Conservation (phyloP, 2,888 invertebrate genomes). For the Ennomos quercinarius region DNA sequence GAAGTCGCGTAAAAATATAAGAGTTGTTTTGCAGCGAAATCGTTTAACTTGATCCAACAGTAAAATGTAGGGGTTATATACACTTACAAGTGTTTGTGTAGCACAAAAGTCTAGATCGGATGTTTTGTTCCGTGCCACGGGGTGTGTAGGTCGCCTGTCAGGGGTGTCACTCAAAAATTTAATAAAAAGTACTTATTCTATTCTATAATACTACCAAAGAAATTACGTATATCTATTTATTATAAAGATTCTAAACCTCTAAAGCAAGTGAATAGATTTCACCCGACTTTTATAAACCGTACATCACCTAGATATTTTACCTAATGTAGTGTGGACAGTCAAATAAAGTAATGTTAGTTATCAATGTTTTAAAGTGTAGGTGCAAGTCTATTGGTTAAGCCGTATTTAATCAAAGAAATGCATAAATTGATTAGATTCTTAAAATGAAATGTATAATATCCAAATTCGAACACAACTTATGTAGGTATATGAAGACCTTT, state of each 20-base stretch:
- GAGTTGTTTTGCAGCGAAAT: slow-evolving; percentile 6
- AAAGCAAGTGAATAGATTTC: too few relatives aligned
- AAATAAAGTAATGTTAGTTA: too few relatives aligned
- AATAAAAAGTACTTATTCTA: too few relatives aligned
- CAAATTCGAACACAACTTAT: slow-evolving; percentile 1
- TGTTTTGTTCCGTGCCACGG: slow-evolving; percentile 42
- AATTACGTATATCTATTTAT: neutral
- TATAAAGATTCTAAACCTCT: too few relatives aligned
- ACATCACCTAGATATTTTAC: too few relatives aligned
- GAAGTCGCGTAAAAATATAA: neutral
- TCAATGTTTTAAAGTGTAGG: too few relatives aligned
- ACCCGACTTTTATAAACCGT: too few relatives aligned
- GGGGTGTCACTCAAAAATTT: slow-evolving; percentile 36
- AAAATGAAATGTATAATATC: slow-evolving; percentile 2
- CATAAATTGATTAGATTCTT: too few relatives aligned
- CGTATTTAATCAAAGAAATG: too few relatives aligned
- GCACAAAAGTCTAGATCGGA: slow-evolving; percentile 34
- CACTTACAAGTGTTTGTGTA: slow-evolving; percentile 3
- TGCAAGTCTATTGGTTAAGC: slow-evolving; percentile 11
- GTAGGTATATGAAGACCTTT: slow-evolving; percentile 17
- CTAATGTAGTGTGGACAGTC: too few relatives aligned
- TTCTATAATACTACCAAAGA: neutral
- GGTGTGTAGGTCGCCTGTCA: slow-evolving; percentile 40
- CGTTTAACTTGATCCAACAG: slow-evolving; percentile 15
- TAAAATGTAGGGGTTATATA: slow-evolving; percentile 20